These are phyloP conservation scores for Mormyrus iriodes DNA, from an alignment of 2,113 vertebrate species.

Conservation along the genomic window DNA sequence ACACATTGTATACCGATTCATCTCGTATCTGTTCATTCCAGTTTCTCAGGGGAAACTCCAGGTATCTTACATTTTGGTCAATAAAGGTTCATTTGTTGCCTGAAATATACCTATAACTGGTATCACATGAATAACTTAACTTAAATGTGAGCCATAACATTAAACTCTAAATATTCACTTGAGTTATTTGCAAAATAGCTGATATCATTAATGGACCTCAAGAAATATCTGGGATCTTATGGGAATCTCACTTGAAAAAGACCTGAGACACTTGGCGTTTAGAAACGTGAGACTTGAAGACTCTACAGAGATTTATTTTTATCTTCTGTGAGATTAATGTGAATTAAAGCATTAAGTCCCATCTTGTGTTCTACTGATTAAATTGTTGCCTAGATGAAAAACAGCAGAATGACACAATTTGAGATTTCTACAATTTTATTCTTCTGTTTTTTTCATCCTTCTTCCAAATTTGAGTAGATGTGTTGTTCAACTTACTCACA, in stretches of 20 bases:
- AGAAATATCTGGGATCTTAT: not conserved
- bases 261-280: not conserved
- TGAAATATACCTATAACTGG: not conserved
- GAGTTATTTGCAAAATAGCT: not conserved
- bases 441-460: not conserved
- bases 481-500: not conserved
- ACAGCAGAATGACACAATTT: not conserved
- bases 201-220: not conserved
- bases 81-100: not conserved
- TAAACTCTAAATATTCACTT: not conserved
- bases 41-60: not conserved
- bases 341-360: not conserved
- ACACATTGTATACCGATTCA: not conserved
- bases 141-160: not conserved
- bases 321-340: not conserved
- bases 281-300: not conserved
- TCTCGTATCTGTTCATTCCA: not conserved
- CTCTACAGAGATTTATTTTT: not conserved
- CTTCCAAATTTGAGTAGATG: not conserved
- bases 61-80: not conserved
- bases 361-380: not conserved
- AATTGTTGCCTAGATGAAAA: not conserved
- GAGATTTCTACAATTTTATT: not conserved
- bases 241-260: not conserved
- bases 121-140: not conserved